Conservation (phyloP, 2,113 vertebrate genomes). For the Cisticola juncidis region DNA sequence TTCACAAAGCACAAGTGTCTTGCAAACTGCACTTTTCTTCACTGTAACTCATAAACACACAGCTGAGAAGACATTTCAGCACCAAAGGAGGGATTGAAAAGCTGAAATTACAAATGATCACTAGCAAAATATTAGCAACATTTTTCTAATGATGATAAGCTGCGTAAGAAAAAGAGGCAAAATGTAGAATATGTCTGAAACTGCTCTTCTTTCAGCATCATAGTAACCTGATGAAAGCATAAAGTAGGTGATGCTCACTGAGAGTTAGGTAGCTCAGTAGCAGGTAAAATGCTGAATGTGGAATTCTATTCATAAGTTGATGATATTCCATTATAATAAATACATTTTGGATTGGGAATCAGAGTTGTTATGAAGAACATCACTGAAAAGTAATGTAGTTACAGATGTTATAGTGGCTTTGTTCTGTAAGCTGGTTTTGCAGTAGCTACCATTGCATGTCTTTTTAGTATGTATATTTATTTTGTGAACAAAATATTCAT, state of each 20-base stretch:
- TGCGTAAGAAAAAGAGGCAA: neutral
- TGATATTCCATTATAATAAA: neutral
- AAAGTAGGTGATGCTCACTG: neutral
- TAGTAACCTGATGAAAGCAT: neutral
- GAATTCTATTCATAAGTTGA: neutral
- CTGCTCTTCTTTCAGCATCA: neutral
- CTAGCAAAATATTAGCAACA: neutral
- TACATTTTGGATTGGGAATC: neutral
- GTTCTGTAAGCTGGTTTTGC: neutral
- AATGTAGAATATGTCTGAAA: neutral
- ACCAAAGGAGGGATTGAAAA: neutral
- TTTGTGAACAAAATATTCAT: neutral
- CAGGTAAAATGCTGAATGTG: neutral
- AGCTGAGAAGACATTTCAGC: neutral
- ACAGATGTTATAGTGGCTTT: neutral
- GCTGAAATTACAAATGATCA: neutral
- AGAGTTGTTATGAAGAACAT: neutral
- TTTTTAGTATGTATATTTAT: slow-evolving; percentile 22
- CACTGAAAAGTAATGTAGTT: neutral
- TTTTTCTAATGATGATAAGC: neutral
- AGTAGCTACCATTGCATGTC: neutral
- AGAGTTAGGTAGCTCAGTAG: neutral
- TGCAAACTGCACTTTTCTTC: neutral
- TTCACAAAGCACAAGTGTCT: neutral
- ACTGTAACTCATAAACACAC: neutral